Evolutionary conservation across 2,888 invertebrate species (phyloP), one percentile per base, ranked within the genome.

Genomic region (Rhagium mordax): DNA sequence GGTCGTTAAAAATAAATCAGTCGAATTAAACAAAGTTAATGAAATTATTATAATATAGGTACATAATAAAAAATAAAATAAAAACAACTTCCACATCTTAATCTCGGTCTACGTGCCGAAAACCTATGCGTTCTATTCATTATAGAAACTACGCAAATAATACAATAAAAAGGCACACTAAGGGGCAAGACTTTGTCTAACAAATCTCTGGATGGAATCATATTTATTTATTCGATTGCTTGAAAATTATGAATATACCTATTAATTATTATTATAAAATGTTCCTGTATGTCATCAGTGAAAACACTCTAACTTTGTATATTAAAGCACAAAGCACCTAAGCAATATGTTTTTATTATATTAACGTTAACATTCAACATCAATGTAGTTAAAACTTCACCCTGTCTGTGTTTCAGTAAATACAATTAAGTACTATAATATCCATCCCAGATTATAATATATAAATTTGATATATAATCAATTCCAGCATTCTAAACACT

Each of bases 161-260:
- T 33, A 57, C 57, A 47, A 33, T 27, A 60, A 47, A 53, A 69
- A 69, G 69, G 69, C 69, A 69, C 69, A 33, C 61, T 69, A 69
- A 27, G 24, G 10, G 49, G 27, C 10, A 51, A 20, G 20, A 20
- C 10, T 51, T 51, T 3, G n/a, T n/a, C 8, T 18, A 10, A 20
- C 3, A 51, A 20, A 51, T 20, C 51, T 21, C 8, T 61, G 61
- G 61, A 61, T 61, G 61, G 61, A 61, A 20, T 61, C 8, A 15
- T 47, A 15, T 33, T 21, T 47, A 15, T 33, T 21, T 61, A 47
- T 61, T 59, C 33, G 33, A 59, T 29, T 59, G 59, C 59, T 27
- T 33, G 16, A 29, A 15, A 16, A 29, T 59, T 29, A 2, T 15
- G n/a, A 15, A 59, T 27, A 41, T 51, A 51, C 18, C 24, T 55